Evolutionary conservation across 2,113 vertebrate species (phyloP).

Genomic region (Lutjanus erythropterus): DNA sequence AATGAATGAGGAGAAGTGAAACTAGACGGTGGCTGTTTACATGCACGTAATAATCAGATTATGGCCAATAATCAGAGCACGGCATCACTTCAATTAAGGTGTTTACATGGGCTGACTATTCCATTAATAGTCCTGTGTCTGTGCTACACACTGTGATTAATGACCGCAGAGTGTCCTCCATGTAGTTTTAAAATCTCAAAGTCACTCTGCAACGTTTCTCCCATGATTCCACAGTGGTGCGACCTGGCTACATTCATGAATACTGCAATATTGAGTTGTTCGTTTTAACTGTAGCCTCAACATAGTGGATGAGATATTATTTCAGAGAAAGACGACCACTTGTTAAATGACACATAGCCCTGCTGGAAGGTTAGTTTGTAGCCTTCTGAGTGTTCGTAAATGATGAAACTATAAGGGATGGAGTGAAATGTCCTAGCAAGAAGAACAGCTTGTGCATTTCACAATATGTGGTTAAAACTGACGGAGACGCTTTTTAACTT

Average conservation of each 20-base stretch:
- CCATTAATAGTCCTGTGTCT: slow-evolving; percentile 30
- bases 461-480: slow-evolving; percentile 13
- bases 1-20: slow-evolving; percentile 12
- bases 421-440: background rate
- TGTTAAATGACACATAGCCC: background rate
- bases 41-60: slow-evolving; percentile 51
- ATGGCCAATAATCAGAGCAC: slow-evolving; percentile 28
- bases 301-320: background rate
- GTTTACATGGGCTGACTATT: slow-evolving; percentile 20
- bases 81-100: slow-evolving; percentile 22
- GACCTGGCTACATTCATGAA: slow-evolving; percentile 9
- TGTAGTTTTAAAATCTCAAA: slow-evolving; percentile 30
- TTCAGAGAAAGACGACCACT: slow-evolving; percentile 3
- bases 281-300: background rate
- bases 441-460: slow-evolving; percentile 6
- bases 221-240: background rate
- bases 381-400: slow-evolving; percentile 17
- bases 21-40: slow-evolving; percentile 27
- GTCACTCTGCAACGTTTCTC: background rate
- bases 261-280: background rate
- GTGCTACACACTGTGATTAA: slow-evolving; percentile 18
- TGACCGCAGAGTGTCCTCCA: slow-evolving; percentile 2
- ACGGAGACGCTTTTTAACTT: no score
- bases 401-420: slow-evolving; percentile 8
- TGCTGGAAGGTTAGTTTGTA: background rate